Percentiles rank a stretch among this genome's conserved stretches.
phyloP scores from a whole-genome alignment of 2,113 vertebrate genomes.

The Ondatra zibethicus region DNA sequence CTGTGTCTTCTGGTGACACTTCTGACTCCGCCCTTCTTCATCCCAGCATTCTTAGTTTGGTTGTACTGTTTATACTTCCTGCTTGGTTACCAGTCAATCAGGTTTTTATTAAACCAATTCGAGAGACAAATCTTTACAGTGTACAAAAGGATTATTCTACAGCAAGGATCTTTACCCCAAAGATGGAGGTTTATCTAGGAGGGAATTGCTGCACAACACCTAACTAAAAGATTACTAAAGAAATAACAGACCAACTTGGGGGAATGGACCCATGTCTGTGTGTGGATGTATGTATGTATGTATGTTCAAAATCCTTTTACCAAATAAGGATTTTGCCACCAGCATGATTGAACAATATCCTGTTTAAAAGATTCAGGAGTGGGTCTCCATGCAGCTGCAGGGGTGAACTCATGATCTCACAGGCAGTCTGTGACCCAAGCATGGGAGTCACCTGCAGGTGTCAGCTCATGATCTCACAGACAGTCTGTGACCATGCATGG shows the following conservation, averaged over 20 bases:
- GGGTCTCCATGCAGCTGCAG: background rate
- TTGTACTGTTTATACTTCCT: too few relatives aligned
- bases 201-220: background rate
- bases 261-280: background rate
- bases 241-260: background rate
- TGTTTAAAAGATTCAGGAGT: constrained; percentile 19
- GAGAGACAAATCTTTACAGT: too few relatives aligned
- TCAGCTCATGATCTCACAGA: too few relatives aligned
- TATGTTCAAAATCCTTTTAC: constrained; percentile 44
- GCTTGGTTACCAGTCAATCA: too few relatives aligned
- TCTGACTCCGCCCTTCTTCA: too few relatives aligned
- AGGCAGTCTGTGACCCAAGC: background rate
- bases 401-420: background rate
- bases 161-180: background rate
- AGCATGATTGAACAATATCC: background rate
- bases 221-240: background rate
- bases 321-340: background rate
- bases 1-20: too few relatives aligned
- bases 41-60: too few relatives aligned
- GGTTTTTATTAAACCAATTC: too few relatives aligned
- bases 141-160: too few relatives aligned
- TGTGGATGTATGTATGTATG: background rate
- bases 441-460: background rate
- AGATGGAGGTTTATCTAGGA: background rate
- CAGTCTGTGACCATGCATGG: too few relatives aligned